phyloP scores from a whole-genome alignment of 2,797 vertebrate genomes.

The Chanos chanos region DNA sequence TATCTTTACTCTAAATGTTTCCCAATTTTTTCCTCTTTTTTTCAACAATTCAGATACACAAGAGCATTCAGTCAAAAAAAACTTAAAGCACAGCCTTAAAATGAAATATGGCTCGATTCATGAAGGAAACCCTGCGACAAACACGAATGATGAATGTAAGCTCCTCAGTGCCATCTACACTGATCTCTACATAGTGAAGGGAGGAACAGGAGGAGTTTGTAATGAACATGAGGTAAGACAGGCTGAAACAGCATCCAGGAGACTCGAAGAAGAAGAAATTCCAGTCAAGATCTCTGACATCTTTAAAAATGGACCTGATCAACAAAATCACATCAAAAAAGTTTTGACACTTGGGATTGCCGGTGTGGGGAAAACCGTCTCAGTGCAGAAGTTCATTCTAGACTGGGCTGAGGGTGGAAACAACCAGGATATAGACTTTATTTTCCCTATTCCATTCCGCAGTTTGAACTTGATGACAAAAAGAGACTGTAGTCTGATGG shows the following conservation, averaged over 20 bases:
- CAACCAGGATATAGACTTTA: constrained; percentile 13
- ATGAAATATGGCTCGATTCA: neutral
- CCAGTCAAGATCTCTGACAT: neutral
- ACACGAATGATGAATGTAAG: neutral
- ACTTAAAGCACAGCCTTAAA: neutral
- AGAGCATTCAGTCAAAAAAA: neutral
- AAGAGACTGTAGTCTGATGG: neutral
- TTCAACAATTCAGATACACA: no score
- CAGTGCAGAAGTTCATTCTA: constrained; percentile 20
- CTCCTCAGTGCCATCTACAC: constrained; percentile 5
- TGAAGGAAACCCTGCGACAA: no score
- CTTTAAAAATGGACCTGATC: no score
- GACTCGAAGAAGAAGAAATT: neutral
- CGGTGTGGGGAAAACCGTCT: constrained; percentile 27
- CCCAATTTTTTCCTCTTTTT: no score
- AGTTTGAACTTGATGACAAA: constrained; percentile 26
- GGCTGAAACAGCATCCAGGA: neutral
- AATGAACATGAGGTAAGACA: neutral
- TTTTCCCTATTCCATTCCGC: constrained; percentile 25
- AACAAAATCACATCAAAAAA: neutral
- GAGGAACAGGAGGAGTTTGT: no score
- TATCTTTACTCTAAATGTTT: neutral
- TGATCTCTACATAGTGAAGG: constrained; percentile 11
- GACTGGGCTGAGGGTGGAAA: constrained; percentile 26
- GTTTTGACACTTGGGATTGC: constrained; percentile 11